Percentiles rank a stretch among this genome's conserved stretches.
Evolutionary conservation across 2,113 vertebrate genomes (phyloP).

Genomic region (Bos indicus): DNA sequence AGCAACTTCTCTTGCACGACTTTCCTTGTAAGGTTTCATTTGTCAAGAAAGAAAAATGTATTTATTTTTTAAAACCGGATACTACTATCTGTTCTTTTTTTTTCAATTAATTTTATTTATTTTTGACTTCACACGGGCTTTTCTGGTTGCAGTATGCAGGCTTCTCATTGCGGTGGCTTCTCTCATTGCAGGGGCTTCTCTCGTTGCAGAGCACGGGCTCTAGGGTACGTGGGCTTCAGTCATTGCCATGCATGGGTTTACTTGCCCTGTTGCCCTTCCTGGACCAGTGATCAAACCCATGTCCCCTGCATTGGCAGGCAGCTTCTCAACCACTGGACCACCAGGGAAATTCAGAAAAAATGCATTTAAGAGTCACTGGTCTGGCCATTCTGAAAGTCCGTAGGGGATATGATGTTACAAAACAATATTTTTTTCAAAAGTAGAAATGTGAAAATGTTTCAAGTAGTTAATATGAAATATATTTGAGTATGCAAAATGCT

Average conservation of each 20-base stretch:
- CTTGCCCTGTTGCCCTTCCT: background rate
- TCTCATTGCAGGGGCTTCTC: background rate
- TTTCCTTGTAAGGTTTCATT: background rate
- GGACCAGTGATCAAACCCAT: background rate
- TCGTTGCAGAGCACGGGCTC: background rate
- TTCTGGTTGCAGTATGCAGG: background rate
- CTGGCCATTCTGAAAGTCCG: background rate
- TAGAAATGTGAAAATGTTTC: background rate
- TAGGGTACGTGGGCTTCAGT: background rate
- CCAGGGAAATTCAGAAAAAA: background rate
- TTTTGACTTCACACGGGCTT: background rate
- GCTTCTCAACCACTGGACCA: background rate
- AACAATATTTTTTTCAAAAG: background rate
- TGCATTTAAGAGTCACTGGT: background rate
- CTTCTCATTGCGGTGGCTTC: background rate
- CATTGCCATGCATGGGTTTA: fast-evolving
- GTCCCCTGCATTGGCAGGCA: background rate
- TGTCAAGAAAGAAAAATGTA: background rate
- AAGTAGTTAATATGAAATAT: background rate
- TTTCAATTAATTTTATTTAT: background rate
- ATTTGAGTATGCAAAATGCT: background rate
- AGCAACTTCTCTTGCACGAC: background rate
- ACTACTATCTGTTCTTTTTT: background rate
- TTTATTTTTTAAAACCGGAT: background rate
- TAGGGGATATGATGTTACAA: background rate